Evolutionary conservation across 2,797 vertebrate species (phyloP).

Genomic region (Rhynchotus rufescens): DNA sequence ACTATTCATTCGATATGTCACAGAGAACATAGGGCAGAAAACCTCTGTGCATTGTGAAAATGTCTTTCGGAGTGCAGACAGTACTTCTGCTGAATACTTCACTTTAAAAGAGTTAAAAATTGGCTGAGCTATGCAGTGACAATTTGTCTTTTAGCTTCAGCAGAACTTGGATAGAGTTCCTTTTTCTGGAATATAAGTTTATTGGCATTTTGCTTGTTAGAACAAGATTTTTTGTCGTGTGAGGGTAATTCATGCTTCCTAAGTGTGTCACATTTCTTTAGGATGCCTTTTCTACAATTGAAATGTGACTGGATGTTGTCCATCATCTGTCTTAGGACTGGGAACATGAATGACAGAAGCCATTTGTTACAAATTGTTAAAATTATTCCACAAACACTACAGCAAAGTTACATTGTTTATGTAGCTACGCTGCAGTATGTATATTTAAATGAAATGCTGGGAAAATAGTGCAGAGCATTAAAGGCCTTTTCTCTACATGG

Average conservation of each 20-base stretch:
- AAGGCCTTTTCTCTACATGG: slow-evolving; percentile 24
- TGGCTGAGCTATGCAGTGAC: neutral
- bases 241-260: neutral
- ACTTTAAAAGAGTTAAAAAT: neutral
- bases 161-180: neutral
- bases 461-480: neutral
- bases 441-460: neutral
- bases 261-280: neutral
- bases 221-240: neutral
- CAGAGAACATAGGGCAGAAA: neutral
- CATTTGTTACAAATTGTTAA: slow-evolving; percentile 12
- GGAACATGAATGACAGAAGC: slow-evolving; percentile 28
- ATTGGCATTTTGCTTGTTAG: neutral
- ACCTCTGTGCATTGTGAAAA: neutral
- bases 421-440: neutral
- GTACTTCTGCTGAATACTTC: neutral
- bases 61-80: neutral
- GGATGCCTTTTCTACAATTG: neutral
- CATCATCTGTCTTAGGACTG: neutral
- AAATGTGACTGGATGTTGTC: slow-evolving; percentile 10
- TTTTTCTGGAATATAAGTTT: neutral
- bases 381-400: neutral
- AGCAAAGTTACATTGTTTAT: neutral
- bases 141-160: neutral
- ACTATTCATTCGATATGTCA: neutral